Conservation (phyloP, 2,888 invertebrate species). For the Trissolcus japonicus region DNA sequence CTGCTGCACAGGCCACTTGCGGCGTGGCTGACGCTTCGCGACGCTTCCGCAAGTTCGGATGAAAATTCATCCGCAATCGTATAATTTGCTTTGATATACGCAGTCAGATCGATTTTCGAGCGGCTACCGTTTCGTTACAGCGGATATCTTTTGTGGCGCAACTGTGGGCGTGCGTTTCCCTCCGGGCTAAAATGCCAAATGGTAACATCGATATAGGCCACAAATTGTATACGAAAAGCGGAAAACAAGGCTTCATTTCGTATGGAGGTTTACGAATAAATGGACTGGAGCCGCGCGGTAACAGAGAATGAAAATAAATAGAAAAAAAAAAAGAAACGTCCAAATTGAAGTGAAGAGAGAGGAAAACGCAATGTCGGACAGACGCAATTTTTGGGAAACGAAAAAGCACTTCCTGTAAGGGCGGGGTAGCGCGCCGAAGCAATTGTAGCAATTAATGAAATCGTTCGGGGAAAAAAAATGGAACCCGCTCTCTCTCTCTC, state of each 20-base stretch:
- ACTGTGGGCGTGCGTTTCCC: constrained; percentile 73
- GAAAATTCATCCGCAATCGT: constrained; percentile 70
- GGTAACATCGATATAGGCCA: constrained; percentile 67
- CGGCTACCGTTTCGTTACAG: constrained; percentile 74
- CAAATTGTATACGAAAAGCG: constrained; percentile 60
- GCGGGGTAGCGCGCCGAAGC: constrained; percentile 26
- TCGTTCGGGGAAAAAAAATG: constrained; percentile 49
- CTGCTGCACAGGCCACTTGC: constrained; percentile 39
- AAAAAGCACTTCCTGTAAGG: constrained; percentile 57
- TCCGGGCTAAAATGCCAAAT: constrained; percentile 73
- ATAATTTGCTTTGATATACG: constrained; percentile 72
- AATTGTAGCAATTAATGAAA: constrained; percentile 57
- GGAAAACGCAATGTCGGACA: constrained; percentile 37
- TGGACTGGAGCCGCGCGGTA: constrained; percentile 54
- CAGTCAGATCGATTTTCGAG: constrained; percentile 71
- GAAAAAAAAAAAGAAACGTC: constrained; percentile 27
- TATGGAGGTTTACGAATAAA: constrained; percentile 58
- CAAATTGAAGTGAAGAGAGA: constrained; percentile 17
- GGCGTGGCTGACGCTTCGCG: constrained; percentile 47
- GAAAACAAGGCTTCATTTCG: constrained; percentile 60
- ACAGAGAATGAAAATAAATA: constrained; percentile 35
- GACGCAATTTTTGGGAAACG: constrained; percentile 63
- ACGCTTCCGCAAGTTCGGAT: constrained; percentile 59
- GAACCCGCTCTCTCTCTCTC: constrained; percentile 21
- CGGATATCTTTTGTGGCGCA: constrained; percentile 75